phyloP scores from a whole-genome alignment of 2,888 invertebrate genomes.

The Linnaemya vulpina region DNA sequence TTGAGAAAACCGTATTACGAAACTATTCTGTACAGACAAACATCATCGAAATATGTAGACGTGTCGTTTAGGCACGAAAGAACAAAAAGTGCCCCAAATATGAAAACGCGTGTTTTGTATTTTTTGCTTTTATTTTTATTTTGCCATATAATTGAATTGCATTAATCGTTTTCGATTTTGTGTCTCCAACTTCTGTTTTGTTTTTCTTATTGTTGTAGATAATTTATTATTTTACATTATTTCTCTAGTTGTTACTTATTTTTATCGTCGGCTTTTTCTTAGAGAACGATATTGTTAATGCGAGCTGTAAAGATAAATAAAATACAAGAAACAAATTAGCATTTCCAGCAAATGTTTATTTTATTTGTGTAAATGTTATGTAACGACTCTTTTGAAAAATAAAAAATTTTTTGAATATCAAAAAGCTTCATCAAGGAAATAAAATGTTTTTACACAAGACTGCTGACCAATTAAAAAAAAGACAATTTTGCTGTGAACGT shows the following conservation, averaged over 20 bases:
- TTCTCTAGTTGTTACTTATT: conserved; percentile 34
- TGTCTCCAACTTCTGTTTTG: conserved; percentile 7
- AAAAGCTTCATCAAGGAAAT: conserved; percentile 5
- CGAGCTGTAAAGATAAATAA: conserved; percentile 59
- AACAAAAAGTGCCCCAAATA: conserved; percentile 20
- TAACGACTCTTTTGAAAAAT: conserved; percentile 8
- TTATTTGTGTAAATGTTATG: conserved; percentile 8
- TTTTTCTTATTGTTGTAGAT: not conserved
- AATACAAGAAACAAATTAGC: conserved; percentile 51
- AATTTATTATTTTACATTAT: conserved; percentile 48
- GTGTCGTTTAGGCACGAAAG: conserved; percentile 13
- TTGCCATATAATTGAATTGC: conserved; percentile 58
- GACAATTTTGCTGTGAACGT: not conserved
- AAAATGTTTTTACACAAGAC: not conserved
- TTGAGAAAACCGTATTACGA: conserved; percentile 56
- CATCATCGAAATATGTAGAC: conserved; percentile 26
- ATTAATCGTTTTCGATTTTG: conserved; percentile 49
- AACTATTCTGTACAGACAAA: not conserved
- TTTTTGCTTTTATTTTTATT: not conserved
- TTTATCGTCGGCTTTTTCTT: conserved; percentile 24
- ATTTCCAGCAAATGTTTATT: conserved; percentile 32
- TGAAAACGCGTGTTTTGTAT: conserved; percentile 20
- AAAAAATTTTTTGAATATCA: conserved; percentile 38
- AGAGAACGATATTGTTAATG: conserved; percentile 36
- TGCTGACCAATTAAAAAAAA: not conserved